Conservation (phyloP, 2,888 invertebrate species). For the Calliopum simillimum region DNA sequence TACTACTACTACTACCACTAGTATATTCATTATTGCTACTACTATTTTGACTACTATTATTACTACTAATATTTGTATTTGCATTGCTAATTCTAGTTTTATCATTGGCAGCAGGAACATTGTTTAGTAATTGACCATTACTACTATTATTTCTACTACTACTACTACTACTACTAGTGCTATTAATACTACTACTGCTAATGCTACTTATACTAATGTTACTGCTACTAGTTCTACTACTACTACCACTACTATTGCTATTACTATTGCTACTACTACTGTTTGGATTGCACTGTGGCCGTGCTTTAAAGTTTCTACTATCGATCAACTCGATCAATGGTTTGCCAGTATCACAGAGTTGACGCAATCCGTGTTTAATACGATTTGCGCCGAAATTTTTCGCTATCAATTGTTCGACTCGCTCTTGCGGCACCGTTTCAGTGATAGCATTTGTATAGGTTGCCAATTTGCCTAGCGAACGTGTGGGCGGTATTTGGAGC, state of each 20-base stretch:
- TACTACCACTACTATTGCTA: slow-evolving; percentile 46
- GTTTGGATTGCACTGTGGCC: slow-evolving; percentile 64
- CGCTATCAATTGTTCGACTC: slow-evolving; percentile 69
- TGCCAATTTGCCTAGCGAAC: slow-evolving; percentile 79
- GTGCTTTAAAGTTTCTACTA: slow-evolving; percentile 66
- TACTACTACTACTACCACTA: slow-evolving; percentile 46
- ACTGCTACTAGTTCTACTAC: slow-evolving; percentile 41
- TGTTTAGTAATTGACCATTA: slow-evolving; percentile 53
- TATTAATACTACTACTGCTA: slow-evolving; percentile 46
- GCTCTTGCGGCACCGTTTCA: slow-evolving; percentile 70
- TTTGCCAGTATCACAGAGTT: slow-evolving; percentile 68
- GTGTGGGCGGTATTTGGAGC: slow-evolving; percentile 76
- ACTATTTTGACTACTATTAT: slow-evolving; percentile 54
- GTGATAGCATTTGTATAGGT: slow-evolving; percentile 80
- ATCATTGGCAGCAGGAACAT: slow-evolving; percentile 58
- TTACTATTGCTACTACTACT: slow-evolving; percentile 52
- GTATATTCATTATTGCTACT: slow-evolving; percentile 53
- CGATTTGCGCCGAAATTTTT: slow-evolving; percentile 69
- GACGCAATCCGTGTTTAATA: slow-evolving; percentile 67
- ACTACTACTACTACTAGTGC: slow-evolving; percentile 48
- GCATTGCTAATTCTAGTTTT: slow-evolving; percentile 49
- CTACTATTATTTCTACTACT: slow-evolving; percentile 49
- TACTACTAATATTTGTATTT: slow-evolving; percentile 49
- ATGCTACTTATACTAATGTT: slow-evolving; percentile 50
- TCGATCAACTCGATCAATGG: slow-evolving; percentile 65